A percentile compares a stretch with the other conserved stretches of the same genome.
Conservation (phyloP, 92 coral and sea anemone species). For the Phymanthus crucifer region DNA sequence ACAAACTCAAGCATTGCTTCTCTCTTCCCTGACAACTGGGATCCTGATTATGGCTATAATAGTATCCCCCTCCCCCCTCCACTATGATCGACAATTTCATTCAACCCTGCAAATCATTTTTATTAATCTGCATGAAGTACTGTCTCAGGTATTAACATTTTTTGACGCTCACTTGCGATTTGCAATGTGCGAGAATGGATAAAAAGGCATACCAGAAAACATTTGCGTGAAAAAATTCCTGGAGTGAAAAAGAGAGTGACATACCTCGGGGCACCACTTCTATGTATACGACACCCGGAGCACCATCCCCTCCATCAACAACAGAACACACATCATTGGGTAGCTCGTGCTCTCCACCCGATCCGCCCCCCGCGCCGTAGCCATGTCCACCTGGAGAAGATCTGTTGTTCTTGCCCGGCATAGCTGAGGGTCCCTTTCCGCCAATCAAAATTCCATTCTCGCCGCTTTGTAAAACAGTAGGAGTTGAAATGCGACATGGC, state of each 20-base stretch:
- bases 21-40: no score
- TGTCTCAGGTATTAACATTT: no score
- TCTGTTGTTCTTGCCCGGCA: constrained; percentile 14
- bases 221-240: neutral
- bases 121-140: neutral
- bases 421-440: constrained; percentile 44
- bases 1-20: no score
- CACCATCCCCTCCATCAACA: constrained; percentile 53
- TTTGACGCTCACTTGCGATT: no score
- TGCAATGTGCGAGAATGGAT: no score
- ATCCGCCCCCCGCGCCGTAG: constrained; percentile 69
- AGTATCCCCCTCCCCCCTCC: no score
- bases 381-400: constrained; percentile 55
- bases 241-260: neutral
- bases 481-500: neutral
- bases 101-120: no score
- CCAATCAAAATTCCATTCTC: constrained; percentile 55
- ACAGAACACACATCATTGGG: neutral
- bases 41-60: no score
- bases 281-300: constrained; percentile 61
- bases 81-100: no score
- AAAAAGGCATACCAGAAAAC: no score
- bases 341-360: constrained; percentile 29
- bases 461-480: constrained; percentile 38
- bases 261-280: constrained; percentile 49